Base-by-base conservation (phyloP, 2,888 invertebrate genomes). In the Phasia obesa region DNA sequence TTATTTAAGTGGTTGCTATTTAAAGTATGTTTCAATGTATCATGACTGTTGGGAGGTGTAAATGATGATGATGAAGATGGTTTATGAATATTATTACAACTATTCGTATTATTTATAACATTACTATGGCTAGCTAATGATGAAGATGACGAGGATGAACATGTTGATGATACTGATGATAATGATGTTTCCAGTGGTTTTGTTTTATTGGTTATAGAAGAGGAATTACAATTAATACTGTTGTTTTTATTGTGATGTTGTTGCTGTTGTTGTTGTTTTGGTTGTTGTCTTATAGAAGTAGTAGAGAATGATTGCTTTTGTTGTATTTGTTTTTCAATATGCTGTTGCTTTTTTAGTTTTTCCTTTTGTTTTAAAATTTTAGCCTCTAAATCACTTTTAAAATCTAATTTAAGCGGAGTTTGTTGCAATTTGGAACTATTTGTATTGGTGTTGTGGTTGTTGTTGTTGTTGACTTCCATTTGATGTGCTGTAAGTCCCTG, bases 311-410 rank as follows among this genome's bases (percentile, higher is more conserved):
- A 80, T 17, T 85, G 85, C 53, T 84, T 71, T 60, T 81, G 81
- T 47, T 80, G 70, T 47, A 71, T 64, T 42, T 70, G 80, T 55
- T 78, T 75, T 53, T 88, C 87, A 21, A 86, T 86, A 65, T 88
- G 86, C 70, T 87, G 88, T 85, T 88, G 87, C 84, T 87, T 88
- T 83, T 88, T 86, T 76, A 90, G 86, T 85, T 89, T 90, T 73
- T 86, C 86, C 81, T 90, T 90, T 85, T 89, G 89, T 83, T 87
- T 87, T 84, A 88, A 88, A 81, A 89, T 87, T 86, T 89, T 89
- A 65, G 89, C 89, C 87, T 90, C 89, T 86, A 90, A 86, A 73
- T 90, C 90, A 76, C 88, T 88, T 86, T 89, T 89, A 85, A 90
- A 89, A 85, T 89, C 88, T 69, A 87, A 87, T 84, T 89, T 90